These are phyloP conservation scores for Nomia melanderi DNA, from an alignment of 1,140 invertebrate genomes.

Conservation along the genomic window DNA sequence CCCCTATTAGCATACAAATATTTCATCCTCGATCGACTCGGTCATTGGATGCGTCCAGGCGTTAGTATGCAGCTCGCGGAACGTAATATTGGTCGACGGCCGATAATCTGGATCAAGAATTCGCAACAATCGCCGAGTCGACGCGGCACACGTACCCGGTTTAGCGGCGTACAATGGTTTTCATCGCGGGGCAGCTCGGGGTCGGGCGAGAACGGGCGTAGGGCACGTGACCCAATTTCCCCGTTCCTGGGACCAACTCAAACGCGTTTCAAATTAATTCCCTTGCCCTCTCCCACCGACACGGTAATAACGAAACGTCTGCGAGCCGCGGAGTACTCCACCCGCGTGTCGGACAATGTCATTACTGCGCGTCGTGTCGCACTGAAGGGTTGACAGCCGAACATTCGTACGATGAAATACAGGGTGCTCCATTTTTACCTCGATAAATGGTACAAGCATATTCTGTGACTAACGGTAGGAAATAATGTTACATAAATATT, in stretches of 20 bases:
- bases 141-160: slow-evolving; percentile 37
- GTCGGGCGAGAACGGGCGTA: no score
- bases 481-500: no score
- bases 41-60: neutral
- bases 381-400: neutral
- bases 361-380: slow-evolving; percentile 36
- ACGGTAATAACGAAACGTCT: slow-evolving; percentile 63
- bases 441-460: no score
- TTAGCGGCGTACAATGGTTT: slow-evolving; percentile 51
- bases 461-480: no score
- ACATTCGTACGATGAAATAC: neutral
- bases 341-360: slow-evolving; percentile 41
- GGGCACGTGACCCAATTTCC: slow-evolving; percentile 64
- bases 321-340: slow-evolving; percentile 40
- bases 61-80: slow-evolving; percentile 30
- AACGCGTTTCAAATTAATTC: slow-evolving; percentile 70
- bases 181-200: slow-evolving; percentile 22
- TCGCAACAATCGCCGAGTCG: slow-evolving; percentile 52
- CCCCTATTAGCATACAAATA: slow-evolving; percentile 23
- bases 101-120: slow-evolving; percentile 53
- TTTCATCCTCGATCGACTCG: slow-evolving; percentile 13
- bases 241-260: slow-evolving; percentile 44
- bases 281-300: neutral
- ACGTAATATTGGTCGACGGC: slow-evolving; percentile 39
- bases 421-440: no score